Conservation (phyloP, 2,888 invertebrate species). For the Myopa tessellatipennis region DNA sequence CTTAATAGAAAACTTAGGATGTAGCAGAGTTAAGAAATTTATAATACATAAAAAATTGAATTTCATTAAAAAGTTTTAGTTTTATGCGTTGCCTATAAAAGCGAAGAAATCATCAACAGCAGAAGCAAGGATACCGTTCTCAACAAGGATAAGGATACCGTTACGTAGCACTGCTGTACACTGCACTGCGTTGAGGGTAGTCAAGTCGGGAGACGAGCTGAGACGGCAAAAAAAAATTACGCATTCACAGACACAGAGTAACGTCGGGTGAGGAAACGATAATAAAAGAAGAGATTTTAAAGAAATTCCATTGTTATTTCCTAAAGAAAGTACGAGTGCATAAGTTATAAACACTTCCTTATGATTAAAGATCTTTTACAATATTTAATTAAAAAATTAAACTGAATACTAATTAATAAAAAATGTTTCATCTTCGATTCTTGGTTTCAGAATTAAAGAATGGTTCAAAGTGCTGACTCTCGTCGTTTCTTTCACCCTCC, state of each 20-base stretch:
- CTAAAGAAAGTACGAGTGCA: too few relatives aligned
- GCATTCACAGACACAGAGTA: neutral
- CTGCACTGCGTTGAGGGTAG: neutral
- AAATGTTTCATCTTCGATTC: neutral
- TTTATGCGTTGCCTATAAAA: neutral
- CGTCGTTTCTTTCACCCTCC: neutral
- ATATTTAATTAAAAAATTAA: neutral
- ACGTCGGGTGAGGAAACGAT: too few relatives aligned
- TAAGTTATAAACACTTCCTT: too few relatives aligned
- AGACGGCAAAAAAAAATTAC: neutral
- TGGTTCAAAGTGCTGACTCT: neutral
- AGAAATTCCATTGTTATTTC: too few relatives aligned
- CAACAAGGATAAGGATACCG: neutral
- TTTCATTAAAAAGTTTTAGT: constrained; percentile 45
- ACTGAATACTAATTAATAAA: neutral
- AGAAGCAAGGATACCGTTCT: neutral
- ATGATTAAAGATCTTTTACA: neutral
- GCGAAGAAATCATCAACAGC: constrained; percentile 2
- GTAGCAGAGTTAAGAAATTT: constrained; percentile 33
- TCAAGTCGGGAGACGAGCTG: neutral
- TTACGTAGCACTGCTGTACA: neutral
- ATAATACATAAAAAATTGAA: constrained; percentile 44
- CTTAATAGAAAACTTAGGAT: constrained; percentile 19
- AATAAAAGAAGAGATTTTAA: too few relatives aligned
- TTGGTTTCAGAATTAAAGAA: neutral